Evolutionary conservation across 2,888 invertebrate species (phyloP), one percentile per base, ranked within the genome.

Genomic region (Pherbina coryleti): DNA sequence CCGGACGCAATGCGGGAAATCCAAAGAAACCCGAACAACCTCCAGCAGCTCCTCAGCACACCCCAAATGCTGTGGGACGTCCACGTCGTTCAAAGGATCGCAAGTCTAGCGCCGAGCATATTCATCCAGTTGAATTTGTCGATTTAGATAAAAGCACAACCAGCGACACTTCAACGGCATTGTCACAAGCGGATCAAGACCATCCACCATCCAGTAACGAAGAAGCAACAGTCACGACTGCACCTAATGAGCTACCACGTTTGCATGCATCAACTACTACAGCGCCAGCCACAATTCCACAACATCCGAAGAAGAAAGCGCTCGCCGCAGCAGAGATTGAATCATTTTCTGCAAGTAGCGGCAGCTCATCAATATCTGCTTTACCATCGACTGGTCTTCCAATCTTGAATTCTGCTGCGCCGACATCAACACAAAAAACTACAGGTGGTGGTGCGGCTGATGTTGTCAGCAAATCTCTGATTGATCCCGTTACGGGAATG

Each of bases 401-500:
- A 31, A 86, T 87, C 83, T 82, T 86, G 76, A 86, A 88, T 53
- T 85, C 88, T 17, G 84, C 86, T 5, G 83, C 85, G 3, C 83
- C 88, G 19, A 84, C 85, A 34, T 79, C 87, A 7, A 25, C 78
- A 28, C 86, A 86, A 53, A 88, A 88, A 78, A 82, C 85, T 17
- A 85, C 86, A 0, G 85, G 85, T 3, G 86, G 86, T 17, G 90
- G 90, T 51, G 90, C 91, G 11, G 93, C 94, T 84, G 93, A 94
- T 0, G 92, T 92, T 84, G 83, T 85, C 1, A 88, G 84, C 79
- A 88, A 87, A 67, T 93, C 93, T 4, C 86, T 94, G 22, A 94
- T 95, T 62, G 95, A 95, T 89, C 94, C 95, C 0, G 94, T 94
- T 0, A 95, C 94, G 0, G 95, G 95, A 2, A 89, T 95, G 49